phyloP scores from a whole-genome alignment of 2,888 invertebrate genomes.

The Caenorhabditis zanzibari region DNA sequence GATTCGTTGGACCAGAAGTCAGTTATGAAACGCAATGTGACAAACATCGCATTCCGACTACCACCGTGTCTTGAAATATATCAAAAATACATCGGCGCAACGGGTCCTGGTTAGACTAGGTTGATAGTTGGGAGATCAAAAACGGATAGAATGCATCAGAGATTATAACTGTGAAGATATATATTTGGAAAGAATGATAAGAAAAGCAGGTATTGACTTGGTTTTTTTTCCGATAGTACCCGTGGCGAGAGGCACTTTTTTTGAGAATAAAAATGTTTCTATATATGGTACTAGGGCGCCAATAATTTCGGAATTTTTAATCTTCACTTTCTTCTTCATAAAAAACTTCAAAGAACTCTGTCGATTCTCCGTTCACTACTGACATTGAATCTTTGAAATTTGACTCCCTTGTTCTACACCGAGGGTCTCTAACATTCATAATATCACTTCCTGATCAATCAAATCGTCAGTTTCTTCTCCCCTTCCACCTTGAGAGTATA shows the following conservation, averaged over 20 bases:
- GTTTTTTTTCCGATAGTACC: constrained; percentile 10
- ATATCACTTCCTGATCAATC: constrained; percentile 6
- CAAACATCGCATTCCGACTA: constrained; percentile 32
- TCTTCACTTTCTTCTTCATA: background rate
- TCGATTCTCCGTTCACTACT: background rate
- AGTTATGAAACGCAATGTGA: constrained; percentile 27
- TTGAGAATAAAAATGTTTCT: background rate
- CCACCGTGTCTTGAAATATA: constrained; percentile 8
- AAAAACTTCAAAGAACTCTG: background rate
- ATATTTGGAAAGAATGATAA: background rate
- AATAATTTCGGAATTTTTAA: background rate
- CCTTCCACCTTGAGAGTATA: background rate
- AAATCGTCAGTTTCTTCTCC: constrained; percentile 4
- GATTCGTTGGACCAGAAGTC: constrained; percentile 40
- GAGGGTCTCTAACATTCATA: too few relatives aligned
- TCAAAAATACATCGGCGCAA: constrained; percentile 13
- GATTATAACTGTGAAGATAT: constrained; percentile 27
- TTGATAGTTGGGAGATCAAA: constrained; percentile 44
- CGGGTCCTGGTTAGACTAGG: constrained; percentile 33
- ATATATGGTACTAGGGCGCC: background rate
- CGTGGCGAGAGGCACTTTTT: background rate
- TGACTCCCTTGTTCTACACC: background rate
- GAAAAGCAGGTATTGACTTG: constrained; percentile 30
- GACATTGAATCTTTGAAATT: background rate
- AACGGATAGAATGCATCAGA: constrained; percentile 61